Percentiles rank a stretch among this genome's conserved stretches.
phyloP scores from a whole-genome alignment of 2,888 invertebrate species.

The Platycheirus rosarum region DNA sequence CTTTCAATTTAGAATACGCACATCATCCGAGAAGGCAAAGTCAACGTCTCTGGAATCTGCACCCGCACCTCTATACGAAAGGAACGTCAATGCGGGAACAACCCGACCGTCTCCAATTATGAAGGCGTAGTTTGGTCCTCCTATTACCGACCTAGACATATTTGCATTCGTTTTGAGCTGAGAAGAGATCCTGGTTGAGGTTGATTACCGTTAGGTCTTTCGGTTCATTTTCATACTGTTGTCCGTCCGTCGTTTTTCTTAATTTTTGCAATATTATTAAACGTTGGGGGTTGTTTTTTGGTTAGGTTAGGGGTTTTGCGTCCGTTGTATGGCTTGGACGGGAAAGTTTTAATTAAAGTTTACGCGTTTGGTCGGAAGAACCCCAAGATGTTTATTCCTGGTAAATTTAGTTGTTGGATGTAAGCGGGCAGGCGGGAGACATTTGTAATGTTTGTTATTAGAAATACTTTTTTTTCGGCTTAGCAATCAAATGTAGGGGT shows the following conservation, averaged over 20 bases:
- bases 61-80: not conserved
- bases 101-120: constrained; percentile 58
- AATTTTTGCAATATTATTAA: constrained; percentile 71
- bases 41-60: constrained; percentile 30
- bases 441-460: constrained; percentile 30
- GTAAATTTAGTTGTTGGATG: constrained; percentile 51
- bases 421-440: not conserved
- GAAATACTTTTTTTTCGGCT: constrained; percentile 10
- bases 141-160: constrained; percentile 10
- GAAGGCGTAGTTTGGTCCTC: constrained; percentile 18
- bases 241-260: constrained; percentile 56
- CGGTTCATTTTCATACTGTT: constrained; percentile 15
- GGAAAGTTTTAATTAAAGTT: constrained; percentile 73
- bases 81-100: constrained; percentile 23
- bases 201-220: constrained; percentile 61
- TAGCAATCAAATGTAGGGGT: constrained; percentile 56
- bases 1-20: constrained; percentile 73
- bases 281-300: constrained; percentile 15
- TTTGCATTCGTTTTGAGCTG: constrained; percentile 60
- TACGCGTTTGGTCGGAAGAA: constrained; percentile 51
- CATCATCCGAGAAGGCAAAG: constrained; percentile 54
- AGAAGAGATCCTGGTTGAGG: constrained; percentile 51
- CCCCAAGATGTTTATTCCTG: constrained; percentile 62
- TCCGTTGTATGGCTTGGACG: constrained; percentile 4
- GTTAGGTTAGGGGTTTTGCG: not conserved